A percentile compares a stretch with the other conserved stretches of the same genome.
phyloP scores from a whole-genome alignment of 1,140 invertebrate species.

The Teleopsis dalmanni region DNA sequence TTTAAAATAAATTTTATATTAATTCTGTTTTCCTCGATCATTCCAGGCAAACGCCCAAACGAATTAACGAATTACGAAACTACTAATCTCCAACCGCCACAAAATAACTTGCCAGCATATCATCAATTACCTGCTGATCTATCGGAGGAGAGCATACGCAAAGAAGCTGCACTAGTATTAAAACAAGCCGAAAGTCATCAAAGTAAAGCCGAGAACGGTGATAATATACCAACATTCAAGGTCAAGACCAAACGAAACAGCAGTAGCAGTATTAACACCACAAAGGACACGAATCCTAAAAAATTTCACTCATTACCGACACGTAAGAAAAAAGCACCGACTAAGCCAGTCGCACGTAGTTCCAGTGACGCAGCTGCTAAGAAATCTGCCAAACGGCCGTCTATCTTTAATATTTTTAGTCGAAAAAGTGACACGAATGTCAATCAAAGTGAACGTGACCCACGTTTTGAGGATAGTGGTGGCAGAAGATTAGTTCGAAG shows the following conservation, averaged over 20 bases:
- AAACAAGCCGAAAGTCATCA: slow-evolving; percentile 39
- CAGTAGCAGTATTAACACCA: no score
- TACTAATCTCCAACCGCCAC: slow-evolving; percentile 22
- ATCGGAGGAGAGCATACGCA: slow-evolving; percentile 35
- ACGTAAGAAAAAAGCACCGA: slow-evolving; percentile 26
- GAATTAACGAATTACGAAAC: slow-evolving; percentile 34
- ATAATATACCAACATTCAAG: slow-evolving; percentile 34
- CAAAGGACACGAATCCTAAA: slow-evolving; percentile 14
- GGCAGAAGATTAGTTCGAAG: slow-evolving; percentile 48
- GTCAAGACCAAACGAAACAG: slow-evolving; percentile 34
- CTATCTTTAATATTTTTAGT: slow-evolving; percentile 55
- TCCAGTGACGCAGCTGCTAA: slow-evolving; percentile 50
- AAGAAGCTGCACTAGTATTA: slow-evolving; percentile 40
- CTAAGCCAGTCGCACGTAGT: slow-evolving; percentile 40
- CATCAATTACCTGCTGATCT: slow-evolving; percentile 40
- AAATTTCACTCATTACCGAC: slow-evolving; percentile 39
- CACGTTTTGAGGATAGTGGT: slow-evolving; percentile 32
- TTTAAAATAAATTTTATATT: not conserved
- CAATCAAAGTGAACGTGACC: slow-evolving; percentile 28
- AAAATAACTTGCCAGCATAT: slow-evolving; percentile 16
- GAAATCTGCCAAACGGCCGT: slow-evolving; percentile 37
- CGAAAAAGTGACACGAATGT: slow-evolving; percentile 37
- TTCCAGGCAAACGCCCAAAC: slow-evolving; percentile 32
- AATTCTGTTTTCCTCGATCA: not conserved
- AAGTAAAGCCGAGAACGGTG: slow-evolving; percentile 39